Base-by-base conservation (phyloP, 2,888 invertebrate species). In the Salticus scenicus region DNA sequence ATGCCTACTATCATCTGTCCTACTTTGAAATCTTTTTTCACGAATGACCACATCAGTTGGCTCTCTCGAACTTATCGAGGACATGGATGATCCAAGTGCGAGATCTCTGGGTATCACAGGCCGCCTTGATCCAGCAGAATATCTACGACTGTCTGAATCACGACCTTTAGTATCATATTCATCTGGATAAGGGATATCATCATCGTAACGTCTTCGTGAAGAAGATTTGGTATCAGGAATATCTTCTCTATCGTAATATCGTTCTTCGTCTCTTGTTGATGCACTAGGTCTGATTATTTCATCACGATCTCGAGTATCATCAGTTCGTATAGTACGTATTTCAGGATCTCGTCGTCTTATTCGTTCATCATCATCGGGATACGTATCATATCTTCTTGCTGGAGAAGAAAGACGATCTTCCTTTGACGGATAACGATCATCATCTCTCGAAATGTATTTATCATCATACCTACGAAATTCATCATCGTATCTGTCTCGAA, bases 11-110 rank as follows among this genome's bases (percentile, higher is more conserved):
- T 66, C 66, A n/a, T n/a, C n/a, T n/a, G n/a, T n/a, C 0, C 30
- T 30, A n/a, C 17, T 24, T 1, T 28, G 66, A 30, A n/a, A 66
- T 31, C 66, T 67, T 33, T 69, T 74, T 31, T 80, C 72, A 8
- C 73, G 31, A 7, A 33, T 20, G 1, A 67, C 28, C 0, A 33
- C 51, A 33, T 74, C 73, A 1, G 30, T 57, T 4, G 71, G 47
- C 17, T 28, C 37, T 63, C 27, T 57, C 0, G 31, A 14, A 24
- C 24, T 12, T 14, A 1, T n/a, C 0, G 66, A 20, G 8, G 57
- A 57, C n/a, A n/a, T n/a, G n/a, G n/a, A n/a, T n/a, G n/a, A n/a
- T n/a, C n/a, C n/a, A n/a, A n/a, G n/a, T 12, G n/a, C 31, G n/a
- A 30, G 20, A 0, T 76, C 75, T 33, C 69, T 41, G 20, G 69